Percentiles rank a stretch among this genome's conserved stretches.
Conservation (phyloP, 2,113 vertebrate genomes). For the Lampris incognitus region DNA sequence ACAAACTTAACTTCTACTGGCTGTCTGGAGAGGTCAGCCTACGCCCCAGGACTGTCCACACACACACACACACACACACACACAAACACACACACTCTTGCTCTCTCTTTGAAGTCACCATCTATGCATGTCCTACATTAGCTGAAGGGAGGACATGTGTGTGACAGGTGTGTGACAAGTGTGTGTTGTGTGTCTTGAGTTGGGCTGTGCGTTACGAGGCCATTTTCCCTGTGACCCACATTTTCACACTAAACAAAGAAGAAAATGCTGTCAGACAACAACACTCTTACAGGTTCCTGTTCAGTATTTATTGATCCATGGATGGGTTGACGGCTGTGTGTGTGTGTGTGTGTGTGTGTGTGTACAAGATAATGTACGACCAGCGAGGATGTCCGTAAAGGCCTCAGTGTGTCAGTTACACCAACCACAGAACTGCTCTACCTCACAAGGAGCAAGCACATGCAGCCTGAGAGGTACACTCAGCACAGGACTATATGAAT, state of each 20-base stretch:
- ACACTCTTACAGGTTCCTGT: constrained; percentile 51
- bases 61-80: constrained; percentile 12
- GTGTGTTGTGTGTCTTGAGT: constrained; percentile 27
- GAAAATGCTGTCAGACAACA: constrained; percentile 59
- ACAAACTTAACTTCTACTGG: constrained; percentile 9
- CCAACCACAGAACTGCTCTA: constrained; percentile 77
- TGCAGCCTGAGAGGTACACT: constrained; percentile 69
- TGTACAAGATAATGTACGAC: constrained; percentile 46
- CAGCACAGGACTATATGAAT: constrained; percentile 74
- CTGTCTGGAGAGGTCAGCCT: constrained; percentile 31
- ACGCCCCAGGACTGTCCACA: constrained; percentile 22
- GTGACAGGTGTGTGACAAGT: constrained; percentile 11
- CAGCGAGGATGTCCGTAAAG: constrained; percentile 60
- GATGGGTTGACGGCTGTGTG: constrained; percentile 41
- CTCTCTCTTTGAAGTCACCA: constrained; percentile 36
- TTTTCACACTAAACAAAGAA: constrained; percentile 59
- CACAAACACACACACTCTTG: constrained; percentile 27
- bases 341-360: constrained; percentile 13
- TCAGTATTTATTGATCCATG: constrained; percentile 65
- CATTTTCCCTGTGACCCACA: constrained; percentile 68
- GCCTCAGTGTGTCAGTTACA: constrained; percentile 38
- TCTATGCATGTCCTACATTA: constrained; percentile 60
- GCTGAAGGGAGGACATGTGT: constrained; percentile 47
- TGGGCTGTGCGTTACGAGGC: constrained; percentile 61
- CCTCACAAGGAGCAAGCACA: constrained; percentile 87